phyloP scores from a whole-genome alignment of 2,113 vertebrate species.

The Tylochromis polylepis region DNA sequence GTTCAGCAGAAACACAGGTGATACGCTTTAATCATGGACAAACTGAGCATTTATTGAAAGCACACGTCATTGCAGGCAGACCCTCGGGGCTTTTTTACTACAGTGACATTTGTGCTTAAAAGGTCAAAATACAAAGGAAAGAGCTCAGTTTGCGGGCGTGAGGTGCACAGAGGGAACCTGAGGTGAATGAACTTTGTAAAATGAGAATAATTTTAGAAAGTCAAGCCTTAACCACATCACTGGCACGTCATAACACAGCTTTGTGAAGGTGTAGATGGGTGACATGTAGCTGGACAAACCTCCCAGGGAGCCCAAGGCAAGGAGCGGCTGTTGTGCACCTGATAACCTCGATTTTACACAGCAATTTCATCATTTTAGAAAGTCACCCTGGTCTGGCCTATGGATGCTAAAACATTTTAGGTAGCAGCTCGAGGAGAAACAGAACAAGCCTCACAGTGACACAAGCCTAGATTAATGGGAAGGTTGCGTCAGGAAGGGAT shows the following conservation, averaged over 20 bases:
- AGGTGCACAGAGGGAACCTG: not conserved
- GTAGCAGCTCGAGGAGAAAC: not conserved
- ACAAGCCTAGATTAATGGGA: not conserved
- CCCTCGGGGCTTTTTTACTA: not conserved
- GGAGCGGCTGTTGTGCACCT: not conserved
- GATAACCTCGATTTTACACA: not conserved
- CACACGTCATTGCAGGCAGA: not conserved
- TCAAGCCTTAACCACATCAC: not conserved
- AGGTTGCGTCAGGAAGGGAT: not conserved
- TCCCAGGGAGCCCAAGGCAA: not conserved
- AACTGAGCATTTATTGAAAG: not conserved
- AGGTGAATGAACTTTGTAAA: not conserved
- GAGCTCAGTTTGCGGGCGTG: not conserved
- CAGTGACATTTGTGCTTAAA: not conserved
- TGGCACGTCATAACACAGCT: not conserved
- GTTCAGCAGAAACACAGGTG: not conserved
- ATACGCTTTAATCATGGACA: not conserved
- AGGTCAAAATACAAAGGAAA: not conserved
- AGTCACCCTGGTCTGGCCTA: not conserved
- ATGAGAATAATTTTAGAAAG: not conserved
- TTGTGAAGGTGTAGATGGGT: not conserved
- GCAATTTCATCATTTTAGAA: not conserved
- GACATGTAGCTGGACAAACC: not conserved
- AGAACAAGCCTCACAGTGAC: not conserved
- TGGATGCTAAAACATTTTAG: not conserved